Percentiles rank a stretch among this genome's conserved stretches.
Evolutionary conservation across 2,113 vertebrate genomes (phyloP).

Genomic region (Cynopterus brachyotis): DNA sequence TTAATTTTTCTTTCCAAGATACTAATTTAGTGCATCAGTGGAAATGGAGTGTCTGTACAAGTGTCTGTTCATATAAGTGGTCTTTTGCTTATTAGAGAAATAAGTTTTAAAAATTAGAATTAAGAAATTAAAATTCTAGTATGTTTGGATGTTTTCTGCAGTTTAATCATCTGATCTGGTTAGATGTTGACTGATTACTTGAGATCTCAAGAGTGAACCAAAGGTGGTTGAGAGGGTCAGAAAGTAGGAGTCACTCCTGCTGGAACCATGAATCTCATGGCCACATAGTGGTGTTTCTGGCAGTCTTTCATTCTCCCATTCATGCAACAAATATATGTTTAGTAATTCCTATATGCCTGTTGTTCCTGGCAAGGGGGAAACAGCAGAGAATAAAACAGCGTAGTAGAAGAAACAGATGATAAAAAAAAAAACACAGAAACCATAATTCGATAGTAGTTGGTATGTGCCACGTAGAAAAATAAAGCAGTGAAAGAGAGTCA

Average conservation of each 20-base stretch:
- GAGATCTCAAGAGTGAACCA: not conserved
- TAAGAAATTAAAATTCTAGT: not conserved
- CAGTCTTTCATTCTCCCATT: not conserved
- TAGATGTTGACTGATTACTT: not conserved
- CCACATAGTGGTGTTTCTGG: not conserved
- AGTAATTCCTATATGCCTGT: not conserved
- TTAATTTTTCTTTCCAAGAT: not conserved
- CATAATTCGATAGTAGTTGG: not conserved
- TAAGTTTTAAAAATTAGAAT: not conserved
- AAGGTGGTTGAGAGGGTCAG: not conserved
- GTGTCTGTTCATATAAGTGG: not conserved
- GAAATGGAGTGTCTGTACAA: not conserved
- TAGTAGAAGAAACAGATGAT: not conserved
- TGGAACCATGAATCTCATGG: not conserved
- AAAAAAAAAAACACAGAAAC: not conserved
- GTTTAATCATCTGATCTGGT: not conserved
- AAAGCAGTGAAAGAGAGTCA: not conserved
- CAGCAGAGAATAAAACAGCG: not conserved
- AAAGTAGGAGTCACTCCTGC: no score
- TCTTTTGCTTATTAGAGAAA: not conserved
- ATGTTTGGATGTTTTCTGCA: not conserved
- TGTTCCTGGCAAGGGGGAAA: not conserved
- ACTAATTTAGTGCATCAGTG: not conserved
- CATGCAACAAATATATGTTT: not conserved
- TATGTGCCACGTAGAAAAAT: not conserved